Percentiles rank a stretch among this genome's conserved stretches.
phyloP scores from a whole-genome alignment of 2,888 invertebrate species.

The Drosophila setosimentum region DNA sequence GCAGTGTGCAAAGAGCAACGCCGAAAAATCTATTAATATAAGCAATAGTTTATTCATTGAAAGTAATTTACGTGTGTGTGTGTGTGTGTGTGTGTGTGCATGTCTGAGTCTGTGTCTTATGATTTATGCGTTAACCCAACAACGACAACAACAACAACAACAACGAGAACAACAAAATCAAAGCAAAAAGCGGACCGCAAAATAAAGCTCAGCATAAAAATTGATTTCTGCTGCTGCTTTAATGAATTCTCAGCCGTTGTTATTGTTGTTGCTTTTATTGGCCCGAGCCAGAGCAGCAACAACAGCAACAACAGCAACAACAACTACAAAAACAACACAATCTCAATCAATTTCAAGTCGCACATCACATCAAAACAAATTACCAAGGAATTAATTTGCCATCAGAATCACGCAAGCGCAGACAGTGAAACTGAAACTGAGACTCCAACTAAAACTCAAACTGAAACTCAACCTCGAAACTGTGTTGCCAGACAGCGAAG shows the following conservation, averaged over 20 bases:
- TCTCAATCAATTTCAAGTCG: conserved; percentile 82
- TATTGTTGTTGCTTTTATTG: conserved; percentile 35
- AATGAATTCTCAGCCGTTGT: conserved; percentile 64
- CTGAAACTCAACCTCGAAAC: conserved; percentile 18
- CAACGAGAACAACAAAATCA: conserved; percentile 28
- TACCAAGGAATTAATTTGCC: conserved; percentile 83
- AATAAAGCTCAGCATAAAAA: conserved; percentile 68
- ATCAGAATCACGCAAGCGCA: conserved; percentile 81
- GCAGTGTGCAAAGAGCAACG: conserved; percentile 33
- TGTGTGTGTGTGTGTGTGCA: not conserved
- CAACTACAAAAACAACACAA: conserved; percentile 71
- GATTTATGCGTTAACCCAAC: conserved; percentile 58
- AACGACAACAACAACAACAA: conserved; percentile 19
- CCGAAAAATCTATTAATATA: conserved; percentile 70
- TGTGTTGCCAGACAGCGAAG: conserved; percentile 7
- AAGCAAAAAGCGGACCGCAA: conserved; percentile 46
- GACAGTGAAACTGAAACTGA: conserved; percentile 51
- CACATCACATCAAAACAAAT: conserved; percentile 83
- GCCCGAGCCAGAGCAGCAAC: conserved; percentile 42
- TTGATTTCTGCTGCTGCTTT: conserved; percentile 77
- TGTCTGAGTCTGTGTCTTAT: conserved; percentile 35
- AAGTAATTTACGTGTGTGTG: conserved; percentile 59
- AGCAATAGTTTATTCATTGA: conserved; percentile 79
- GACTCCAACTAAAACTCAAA: conserved; percentile 29
- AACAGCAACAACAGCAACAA: conserved; percentile 34